Percentiles rank a stretch among this genome's conserved stretches.
Conservation (phyloP, 1,140 invertebrate species). For the Bombus polaris region DNA sequence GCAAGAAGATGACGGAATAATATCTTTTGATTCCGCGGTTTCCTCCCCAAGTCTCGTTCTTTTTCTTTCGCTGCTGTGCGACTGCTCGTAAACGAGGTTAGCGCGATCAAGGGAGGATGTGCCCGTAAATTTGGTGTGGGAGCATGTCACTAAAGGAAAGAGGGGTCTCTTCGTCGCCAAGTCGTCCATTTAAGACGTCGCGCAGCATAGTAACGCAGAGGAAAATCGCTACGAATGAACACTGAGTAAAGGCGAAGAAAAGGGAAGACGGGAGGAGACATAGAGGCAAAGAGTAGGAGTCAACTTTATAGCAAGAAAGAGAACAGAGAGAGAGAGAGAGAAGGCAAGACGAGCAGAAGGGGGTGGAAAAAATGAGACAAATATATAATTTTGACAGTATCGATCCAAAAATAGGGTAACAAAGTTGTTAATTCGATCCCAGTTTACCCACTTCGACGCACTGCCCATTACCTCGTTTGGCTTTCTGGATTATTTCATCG, state of each 20-base stretch:
- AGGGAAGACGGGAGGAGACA: constrained; percentile 13
- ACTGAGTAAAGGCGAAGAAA: constrained; percentile 50
- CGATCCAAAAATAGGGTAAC: no score
- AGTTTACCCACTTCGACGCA: neutral
- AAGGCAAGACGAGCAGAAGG: no score
- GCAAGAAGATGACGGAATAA: neutral
- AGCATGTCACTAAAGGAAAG: constrained; percentile 55
- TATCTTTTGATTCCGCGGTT: neutral
- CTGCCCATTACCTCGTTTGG: no score
- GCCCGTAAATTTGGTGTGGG: constrained; percentile 70
- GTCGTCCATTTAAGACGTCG: constrained; percentile 72
- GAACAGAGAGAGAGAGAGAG: neutral
- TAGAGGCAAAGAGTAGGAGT: neutral
- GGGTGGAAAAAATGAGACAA: no score
- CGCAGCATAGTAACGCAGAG: constrained; percentile 37
- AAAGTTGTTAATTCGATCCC: neutral
- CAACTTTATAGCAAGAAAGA: neutral
- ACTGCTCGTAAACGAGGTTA: constrained; percentile 72
- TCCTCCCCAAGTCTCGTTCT: constrained; percentile 14
- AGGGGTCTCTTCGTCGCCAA: constrained; percentile 68
- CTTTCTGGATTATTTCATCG: no score
- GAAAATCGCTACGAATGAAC: constrained; percentile 55
- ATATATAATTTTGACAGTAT: no score
- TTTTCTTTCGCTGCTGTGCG: constrained; percentile 43
- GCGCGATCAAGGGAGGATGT: constrained; percentile 60